Base-by-base conservation (phyloP, 2,888 invertebrate genomes). In the Cremastinae sp. region DNA sequence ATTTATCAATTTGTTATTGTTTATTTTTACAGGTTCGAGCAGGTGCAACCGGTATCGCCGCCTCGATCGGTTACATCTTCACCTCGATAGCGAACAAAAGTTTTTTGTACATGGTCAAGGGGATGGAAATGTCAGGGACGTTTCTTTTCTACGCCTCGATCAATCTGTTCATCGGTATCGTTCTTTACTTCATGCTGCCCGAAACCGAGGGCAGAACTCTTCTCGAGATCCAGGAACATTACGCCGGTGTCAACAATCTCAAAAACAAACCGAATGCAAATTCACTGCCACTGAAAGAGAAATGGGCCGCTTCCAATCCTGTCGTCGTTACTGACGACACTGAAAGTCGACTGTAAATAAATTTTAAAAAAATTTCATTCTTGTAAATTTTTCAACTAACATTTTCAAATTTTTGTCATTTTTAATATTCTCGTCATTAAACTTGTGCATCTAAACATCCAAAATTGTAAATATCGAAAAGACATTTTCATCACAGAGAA, bases 171-270 rank as follows among this genome's bases (percentile, higher is more conserved):
- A 96, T 95, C 0, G 91, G 93, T 12, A 75, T 93, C 2, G 87
- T 93, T 7, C 90, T 96, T 37, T 95, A 93, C 85, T 93, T 93
- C 75, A 90, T 93, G 37, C 88, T 96, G 72, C 96, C 96, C 0
- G 96, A 96, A 91, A 96, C 96, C 0, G 96, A 96, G 87, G 95
- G 96, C 0, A 93, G 95, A 83, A 93, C 93, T 0, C 88, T 96
- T 47, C 91, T 91, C 66, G 94, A 95, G 81, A 95, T 95, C 59
- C 93, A 94, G 82, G 92, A 93, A 74, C 94, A 95, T 86, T 95
- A 93, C 81, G 91, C 93, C 0, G 94, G 94, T 0, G 86, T 91
- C 22, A 91, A 90, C 53, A 92, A 90, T 61, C 80, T 90, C n/a
- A 86, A 88, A 16, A 51, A 84, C 18, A 84, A 82, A 20, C 85